These are phyloP conservation scores for Chloromyia formosa DNA, from an alignment of 2,888 invertebrate genomes.

Conservation along the genomic window DNA sequence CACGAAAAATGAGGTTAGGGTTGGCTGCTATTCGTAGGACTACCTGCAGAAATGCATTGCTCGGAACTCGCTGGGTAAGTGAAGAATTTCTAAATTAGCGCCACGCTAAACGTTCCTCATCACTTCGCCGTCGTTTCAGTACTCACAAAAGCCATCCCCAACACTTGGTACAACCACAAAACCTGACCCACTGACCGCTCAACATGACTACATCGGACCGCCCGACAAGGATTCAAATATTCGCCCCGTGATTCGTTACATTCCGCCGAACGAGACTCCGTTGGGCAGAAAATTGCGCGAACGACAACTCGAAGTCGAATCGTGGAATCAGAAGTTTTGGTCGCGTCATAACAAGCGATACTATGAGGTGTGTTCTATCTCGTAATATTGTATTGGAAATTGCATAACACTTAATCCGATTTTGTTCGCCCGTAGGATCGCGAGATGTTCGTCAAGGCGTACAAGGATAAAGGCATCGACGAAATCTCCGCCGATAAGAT, in stretches of 20 bases:
- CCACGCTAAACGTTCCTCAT: not conserved
- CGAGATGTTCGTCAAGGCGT: constrained; percentile 68
- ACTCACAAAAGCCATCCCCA: constrained; percentile 11
- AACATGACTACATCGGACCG: constrained; percentile 66
- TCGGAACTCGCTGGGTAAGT: constrained; percentile 3
- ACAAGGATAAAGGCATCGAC: constrained; percentile 64
- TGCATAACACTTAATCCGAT: too few species aligned
- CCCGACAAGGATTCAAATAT: constrained; percentile 84
- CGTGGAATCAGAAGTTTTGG: constrained; percentile 90
- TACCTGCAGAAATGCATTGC: not conserved
- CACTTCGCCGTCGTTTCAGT: constrained; percentile 6
- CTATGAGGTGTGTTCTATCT: constrained; percentile 67
- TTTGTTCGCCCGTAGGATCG: constrained; percentile 65
- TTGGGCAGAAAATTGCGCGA: constrained; percentile 73
- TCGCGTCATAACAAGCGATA: constrained; percentile 80
- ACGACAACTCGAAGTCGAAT: constrained; percentile 74
- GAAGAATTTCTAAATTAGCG: not conserved
- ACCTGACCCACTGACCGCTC: constrained; percentile 57
- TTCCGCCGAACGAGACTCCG: constrained; percentile 71
- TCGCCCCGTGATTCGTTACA: constrained; percentile 74
- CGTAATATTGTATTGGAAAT: not conserved
- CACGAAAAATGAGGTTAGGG: constrained; percentile 25
- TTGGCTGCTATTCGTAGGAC: not conserved
- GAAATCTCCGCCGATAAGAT: constrained; percentile 81
- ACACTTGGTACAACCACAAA: constrained; percentile 54